Percentiles rank a stretch among this genome's conserved stretches.
These are phyloP conservation scores for Coleophora deauratella DNA, from an alignment of 2,888 invertebrate species.

Conservation along the genomic window DNA sequence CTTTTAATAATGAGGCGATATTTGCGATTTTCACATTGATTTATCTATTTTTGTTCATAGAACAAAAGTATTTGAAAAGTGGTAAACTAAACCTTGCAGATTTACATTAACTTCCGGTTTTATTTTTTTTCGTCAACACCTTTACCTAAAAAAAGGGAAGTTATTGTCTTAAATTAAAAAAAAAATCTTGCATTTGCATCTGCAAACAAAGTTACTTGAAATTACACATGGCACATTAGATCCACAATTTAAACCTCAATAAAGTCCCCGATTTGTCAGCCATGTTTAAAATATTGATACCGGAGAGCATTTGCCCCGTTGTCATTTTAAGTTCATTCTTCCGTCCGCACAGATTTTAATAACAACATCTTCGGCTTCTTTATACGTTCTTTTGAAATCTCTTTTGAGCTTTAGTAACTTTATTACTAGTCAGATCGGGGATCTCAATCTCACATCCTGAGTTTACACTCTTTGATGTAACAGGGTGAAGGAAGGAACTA, in stretches of 20 bases:
- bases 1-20: too few species aligned
- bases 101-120: too few species aligned
- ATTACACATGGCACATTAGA: slow-evolving; percentile 15
- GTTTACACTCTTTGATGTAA: slow-evolving; percentile 58
- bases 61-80: too few species aligned
- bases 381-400: slow-evolving; percentile 64
- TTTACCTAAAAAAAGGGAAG: too few species aligned
- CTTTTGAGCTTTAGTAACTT: slow-evolving; percentile 60
- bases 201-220: too few species aligned
- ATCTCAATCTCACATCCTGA: slow-evolving; percentile 71
- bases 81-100: too few species aligned
- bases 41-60: too few species aligned
- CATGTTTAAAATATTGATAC: slow-evolving; percentile 36
- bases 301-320: slow-evolving; percentile 32
- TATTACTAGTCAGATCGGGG: slow-evolving; percentile 72
- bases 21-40: too few species aligned
- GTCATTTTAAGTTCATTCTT: slow-evolving; percentile 48
- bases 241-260: slow-evolving; percentile 49
- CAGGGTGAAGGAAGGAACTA: slow-evolving; percentile 18
- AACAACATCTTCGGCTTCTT: slow-evolving; percentile 56
- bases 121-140: too few species aligned
- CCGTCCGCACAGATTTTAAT: slow-evolving; percentile 54
- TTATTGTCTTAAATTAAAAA: too few species aligned
- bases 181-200: too few species aligned
- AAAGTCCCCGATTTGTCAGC: slow-evolving; percentile 49